Conservation (phyloP, 2,888 invertebrate species). For the Mamestra brassicae region DNA sequence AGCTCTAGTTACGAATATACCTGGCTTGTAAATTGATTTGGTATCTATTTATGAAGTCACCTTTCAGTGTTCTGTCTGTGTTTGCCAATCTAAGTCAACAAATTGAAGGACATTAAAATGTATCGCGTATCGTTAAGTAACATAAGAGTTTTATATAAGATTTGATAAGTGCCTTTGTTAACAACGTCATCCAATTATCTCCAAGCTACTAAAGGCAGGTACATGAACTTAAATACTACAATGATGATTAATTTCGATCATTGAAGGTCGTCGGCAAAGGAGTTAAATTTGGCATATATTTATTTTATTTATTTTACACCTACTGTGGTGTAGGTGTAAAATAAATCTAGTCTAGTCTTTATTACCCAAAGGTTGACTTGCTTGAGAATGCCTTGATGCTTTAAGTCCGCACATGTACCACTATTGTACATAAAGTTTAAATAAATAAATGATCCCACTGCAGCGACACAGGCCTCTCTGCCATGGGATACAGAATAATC, state of each 20-base stretch:
- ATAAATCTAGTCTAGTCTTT: too few species aligned
- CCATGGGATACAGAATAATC: neutral
- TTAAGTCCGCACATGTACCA: too few species aligned
- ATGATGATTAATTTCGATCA: neutral
- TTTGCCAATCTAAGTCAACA: neutral
- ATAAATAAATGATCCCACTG: neutral
- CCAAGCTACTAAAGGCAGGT: too few species aligned
- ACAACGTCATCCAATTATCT: too few species aligned
- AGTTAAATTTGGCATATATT: neutral
- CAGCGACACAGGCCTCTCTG: neutral
- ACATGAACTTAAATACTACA: neutral
- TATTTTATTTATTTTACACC: too few species aligned
- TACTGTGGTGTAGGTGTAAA: too few species aligned
- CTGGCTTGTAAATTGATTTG: conserved; percentile 5
- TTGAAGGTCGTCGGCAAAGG: neutral
- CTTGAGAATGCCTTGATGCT: too few species aligned
- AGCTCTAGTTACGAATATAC: conserved; percentile 14
- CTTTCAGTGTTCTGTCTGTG: neutral
- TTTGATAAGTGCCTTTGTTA: neutral
- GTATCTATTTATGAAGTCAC: conserved; percentile 10
- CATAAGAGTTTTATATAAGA: neutral
- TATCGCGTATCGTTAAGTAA: neutral
- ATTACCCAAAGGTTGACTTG: too few species aligned
- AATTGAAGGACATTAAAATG: neutral
- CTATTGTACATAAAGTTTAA: too few species aligned